Evolutionary conservation across 2,113 vertebrate genomes (phyloP).

Genomic region (Aix galericulata): DNA sequence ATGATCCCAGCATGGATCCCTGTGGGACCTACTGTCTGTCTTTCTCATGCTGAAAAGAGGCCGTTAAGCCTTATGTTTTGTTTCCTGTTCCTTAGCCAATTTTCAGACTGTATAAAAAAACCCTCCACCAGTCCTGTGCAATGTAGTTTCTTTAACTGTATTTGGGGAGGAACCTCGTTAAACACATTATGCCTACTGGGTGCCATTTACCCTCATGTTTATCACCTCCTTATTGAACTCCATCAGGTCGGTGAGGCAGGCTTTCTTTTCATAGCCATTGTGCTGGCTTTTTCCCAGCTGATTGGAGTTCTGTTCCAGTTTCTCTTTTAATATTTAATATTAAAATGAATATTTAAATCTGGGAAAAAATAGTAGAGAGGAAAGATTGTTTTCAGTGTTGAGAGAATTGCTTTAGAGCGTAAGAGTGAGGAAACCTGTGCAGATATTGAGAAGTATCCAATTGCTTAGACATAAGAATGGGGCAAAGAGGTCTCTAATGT

Average conservation of each 20-base stretch:
- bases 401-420: neutral
- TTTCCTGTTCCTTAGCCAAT: neutral
- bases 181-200: neutral
- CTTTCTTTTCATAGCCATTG: neutral
- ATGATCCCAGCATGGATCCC: neutral
- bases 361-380: neutral
- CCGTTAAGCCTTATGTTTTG: neutral
- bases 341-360: slow-evolving; percentile 13
- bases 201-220: neutral
- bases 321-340: slow-evolving; percentile 18
- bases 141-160: neutral
- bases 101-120: neutral
- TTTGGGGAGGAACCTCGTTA: neutral
- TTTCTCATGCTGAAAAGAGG: neutral
- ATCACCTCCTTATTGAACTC: neutral
- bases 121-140: neutral
- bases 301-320: neutral
- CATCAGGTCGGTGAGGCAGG: neutral
- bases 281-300: neutral
- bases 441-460: neutral
- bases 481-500: neutral
- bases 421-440: neutral
- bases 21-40: neutral
- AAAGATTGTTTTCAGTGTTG: neutral
- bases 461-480: neutral